These are phyloP conservation scores for Ochropacha duplaris DNA, from an alignment of 2,888 invertebrate species.

Conservation along the genomic window DNA sequence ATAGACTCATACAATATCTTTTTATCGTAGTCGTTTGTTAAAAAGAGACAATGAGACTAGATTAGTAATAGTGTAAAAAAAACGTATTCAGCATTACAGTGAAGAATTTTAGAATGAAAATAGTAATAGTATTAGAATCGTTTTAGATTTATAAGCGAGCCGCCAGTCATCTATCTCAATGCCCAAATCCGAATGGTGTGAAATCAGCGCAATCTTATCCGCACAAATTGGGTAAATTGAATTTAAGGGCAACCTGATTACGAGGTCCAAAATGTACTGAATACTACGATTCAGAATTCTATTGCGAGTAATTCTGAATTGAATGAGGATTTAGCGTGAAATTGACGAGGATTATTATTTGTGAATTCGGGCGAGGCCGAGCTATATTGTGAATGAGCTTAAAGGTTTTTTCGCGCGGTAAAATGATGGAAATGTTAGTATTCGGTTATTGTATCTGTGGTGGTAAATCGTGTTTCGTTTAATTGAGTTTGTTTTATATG, in stretches of 20 bases:
- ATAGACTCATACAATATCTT: too few species aligned
- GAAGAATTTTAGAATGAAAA: too few species aligned
- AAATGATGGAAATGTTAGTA: background rate
- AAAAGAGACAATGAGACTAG: too few species aligned
- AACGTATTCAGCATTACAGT: too few species aligned
- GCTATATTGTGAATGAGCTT: constrained; percentile 1
- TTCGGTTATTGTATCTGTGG: background rate
- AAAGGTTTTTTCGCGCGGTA: constrained; percentile 6
- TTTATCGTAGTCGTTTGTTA: too few species aligned
- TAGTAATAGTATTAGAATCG: background rate
- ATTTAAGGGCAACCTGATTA: constrained; percentile 47
- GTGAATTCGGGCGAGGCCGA: constrained; percentile 21
- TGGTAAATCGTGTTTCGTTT: too few species aligned
- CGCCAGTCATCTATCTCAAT: constrained; percentile 4
- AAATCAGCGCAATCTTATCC: constrained; percentile 33
- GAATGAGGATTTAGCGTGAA: constrained; percentile 46
- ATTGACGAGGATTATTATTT: constrained; percentile 48
- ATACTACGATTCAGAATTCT: constrained; percentile 47
- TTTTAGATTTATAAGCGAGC: background rate
- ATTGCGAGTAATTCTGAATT: constrained; percentile 49
- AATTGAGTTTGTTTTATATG: too few species aligned
- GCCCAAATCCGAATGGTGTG: constrained; percentile 18
- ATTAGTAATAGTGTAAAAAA: too few species aligned
- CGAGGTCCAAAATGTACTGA: constrained; percentile 41
- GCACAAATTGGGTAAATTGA: constrained; percentile 46